A percentile compares a stretch with the other conserved stretches of the same genome.
phyloP scores from a whole-genome alignment of 2,888 invertebrate genomes.

The Caenorhabditis imperialis region DNA sequence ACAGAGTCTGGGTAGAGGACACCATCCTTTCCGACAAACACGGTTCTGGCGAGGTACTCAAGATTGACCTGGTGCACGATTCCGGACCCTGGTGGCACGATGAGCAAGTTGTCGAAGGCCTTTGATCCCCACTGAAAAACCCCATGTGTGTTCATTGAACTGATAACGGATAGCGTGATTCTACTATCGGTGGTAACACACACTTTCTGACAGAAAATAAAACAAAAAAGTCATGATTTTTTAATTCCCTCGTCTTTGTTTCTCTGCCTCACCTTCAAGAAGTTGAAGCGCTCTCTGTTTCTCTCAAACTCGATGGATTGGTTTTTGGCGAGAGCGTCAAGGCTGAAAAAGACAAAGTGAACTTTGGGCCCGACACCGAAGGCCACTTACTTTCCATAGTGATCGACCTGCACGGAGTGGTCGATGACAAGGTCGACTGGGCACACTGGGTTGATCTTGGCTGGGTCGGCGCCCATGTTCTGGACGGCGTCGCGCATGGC shows the following conservation, averaged over 20 bases:
- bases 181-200: conserved; percentile 11
- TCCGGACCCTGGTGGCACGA: conserved; percentile 97
- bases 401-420: conserved; percentile 97
- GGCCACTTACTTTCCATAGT: conserved; percentile 82
- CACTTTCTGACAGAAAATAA: too few relatives aligned
- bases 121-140: conserved; percentile 91
- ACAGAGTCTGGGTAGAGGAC: conserved; percentile 90
- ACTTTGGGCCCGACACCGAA: neutral
- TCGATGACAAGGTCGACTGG: conserved; percentile 98
- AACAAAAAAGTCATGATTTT: too few relatives aligned
- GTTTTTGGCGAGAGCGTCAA: conserved; percentile 91
- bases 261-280: conserved; percentile 86
- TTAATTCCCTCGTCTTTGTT: too few relatives aligned
- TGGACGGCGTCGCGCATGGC: conserved; percentile 97
- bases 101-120: conserved; percentile 94
- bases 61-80: conserved; percentile 99
- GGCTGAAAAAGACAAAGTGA: conserved; percentile 81
- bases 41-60: conserved; percentile 81
- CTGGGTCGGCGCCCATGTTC: conserved; percentile 88
- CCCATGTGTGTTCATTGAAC: conserved; percentile 44
- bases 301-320: conserved; percentile 94
- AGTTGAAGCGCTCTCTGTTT: conserved; percentile 94
- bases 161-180: conserved; percentile 47
- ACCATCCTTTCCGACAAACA: conserved; percentile 78
- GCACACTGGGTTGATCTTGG: conserved; percentile 95